A percentile compares a stretch with the other conserved stretches of the same genome.
phyloP scores from a whole-genome alignment of 2,113 vertebrate genomes.

The Loxodonta africana region DNA sequence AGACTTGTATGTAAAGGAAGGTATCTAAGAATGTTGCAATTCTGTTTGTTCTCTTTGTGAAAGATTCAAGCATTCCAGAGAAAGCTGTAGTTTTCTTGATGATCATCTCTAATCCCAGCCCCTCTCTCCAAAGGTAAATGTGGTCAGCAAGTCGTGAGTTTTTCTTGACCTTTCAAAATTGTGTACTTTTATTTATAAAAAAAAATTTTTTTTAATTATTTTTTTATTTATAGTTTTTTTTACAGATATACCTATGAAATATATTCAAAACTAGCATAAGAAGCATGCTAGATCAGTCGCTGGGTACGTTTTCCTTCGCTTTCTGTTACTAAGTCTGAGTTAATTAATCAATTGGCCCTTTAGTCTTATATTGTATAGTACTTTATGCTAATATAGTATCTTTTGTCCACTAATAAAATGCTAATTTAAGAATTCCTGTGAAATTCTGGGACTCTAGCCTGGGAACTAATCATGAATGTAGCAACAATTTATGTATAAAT shows the following conservation, averaged over 20 bases:
- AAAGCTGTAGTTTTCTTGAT: background rate
- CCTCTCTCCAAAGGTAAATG: background rate
- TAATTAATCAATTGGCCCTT: background rate
- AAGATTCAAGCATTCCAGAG: background rate
- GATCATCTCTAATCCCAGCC: background rate
- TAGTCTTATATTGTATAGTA: background rate
- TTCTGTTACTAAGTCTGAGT: background rate
- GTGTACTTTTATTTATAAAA: background rate
- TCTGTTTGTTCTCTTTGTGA: conserved; percentile 1
- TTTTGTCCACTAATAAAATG: conserved; percentile 37
- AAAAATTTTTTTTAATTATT: too few relatives aligned
- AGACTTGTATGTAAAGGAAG: background rate
- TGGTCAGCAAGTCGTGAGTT: background rate
- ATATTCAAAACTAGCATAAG: conserved; percentile 29
- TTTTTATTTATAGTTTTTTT: background rate
- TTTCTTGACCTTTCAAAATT: conserved; percentile 1
- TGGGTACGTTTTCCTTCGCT: conserved; percentile 6
- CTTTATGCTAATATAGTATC: background rate
- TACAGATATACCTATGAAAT: conserved; percentile 20
- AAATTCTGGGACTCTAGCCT: background rate
- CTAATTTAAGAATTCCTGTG: background rate
- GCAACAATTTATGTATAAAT: background rate
- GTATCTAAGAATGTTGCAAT: background rate
- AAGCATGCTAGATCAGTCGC: background rate
- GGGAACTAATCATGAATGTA: background rate